Base-by-base conservation (phyloP, 2,888 invertebrate genomes). In the Harpagoxenus sublaevis region DNA sequence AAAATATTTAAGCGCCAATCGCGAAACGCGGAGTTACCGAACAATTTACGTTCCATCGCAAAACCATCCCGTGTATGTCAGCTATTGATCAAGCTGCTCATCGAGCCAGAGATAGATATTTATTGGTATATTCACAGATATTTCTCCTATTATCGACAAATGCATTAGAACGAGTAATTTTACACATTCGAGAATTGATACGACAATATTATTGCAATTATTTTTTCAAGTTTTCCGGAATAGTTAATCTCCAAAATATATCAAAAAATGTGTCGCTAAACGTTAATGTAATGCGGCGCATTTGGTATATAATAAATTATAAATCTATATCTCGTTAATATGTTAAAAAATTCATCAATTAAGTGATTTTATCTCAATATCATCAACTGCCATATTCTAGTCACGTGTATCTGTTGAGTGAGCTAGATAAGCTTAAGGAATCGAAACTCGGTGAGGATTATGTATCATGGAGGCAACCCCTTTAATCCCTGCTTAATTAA, bases 401-500 rank as follows among this genome's bases (percentile, higher is more conserved):
- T 42, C 63, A 70, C 23, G 39, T 42, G 48, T 74, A 51, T 83
- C 71, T 57, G 28, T 63, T 53, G 48, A 62, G 18, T 31, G 35
- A 23, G 28, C 2, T 18, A 28, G 55, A 77, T 85, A 57, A 83
- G 55, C 63, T 53, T 42, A 70, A 68, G 42, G 53, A 70, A 84
- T 75, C 73, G 68, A 71, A 60, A 23, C 28, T 45, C 31, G 12
- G 18, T 55, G 9, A 39, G 31, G 57, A 84, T 84, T 71, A 53
- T 23, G 31, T 75, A 83, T 71, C 35, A 48, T 23, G 10, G 55
- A 42, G 18, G 18, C 42, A 48, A 60, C 53, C 78, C 73, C 57
- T 78, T 73, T 86, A 73, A 86, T 68, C 63, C 60, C 53, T 42
- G 63, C 53, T 84, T 81, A 74, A 84, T 84, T 82, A 82, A 84